A percentile compares a stretch with the other conserved stretches of the same genome.
These are phyloP conservation scores for Novumbra hubbsi DNA, from an alignment of 2,797 vertebrate genomes.

Conservation along the genomic window DNA sequence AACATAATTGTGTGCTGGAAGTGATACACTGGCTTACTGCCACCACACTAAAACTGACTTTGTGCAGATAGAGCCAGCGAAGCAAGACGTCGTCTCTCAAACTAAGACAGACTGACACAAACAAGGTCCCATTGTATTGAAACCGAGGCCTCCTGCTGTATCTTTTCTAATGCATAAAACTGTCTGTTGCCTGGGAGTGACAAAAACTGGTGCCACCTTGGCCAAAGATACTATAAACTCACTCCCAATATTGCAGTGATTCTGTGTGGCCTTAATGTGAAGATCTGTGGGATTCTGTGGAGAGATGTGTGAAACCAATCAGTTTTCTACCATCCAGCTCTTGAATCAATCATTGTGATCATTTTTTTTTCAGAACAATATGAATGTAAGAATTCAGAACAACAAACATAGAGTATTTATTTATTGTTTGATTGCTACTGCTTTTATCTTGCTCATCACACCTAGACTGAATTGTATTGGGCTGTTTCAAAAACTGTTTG, in stretches of 20 bases:
- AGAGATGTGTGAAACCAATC: neutral
- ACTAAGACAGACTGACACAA: neutral
- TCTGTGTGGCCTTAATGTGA: neutral
- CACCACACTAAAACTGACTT: conserved; percentile 2
- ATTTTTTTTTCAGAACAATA: too few species aligned
- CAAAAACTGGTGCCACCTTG: conserved; percentile 33
- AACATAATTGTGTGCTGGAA: conserved; percentile 99
- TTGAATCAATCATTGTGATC: neutral
- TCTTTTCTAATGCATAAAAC: neutral
- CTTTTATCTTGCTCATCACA: neutral
- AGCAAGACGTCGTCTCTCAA: conserved; percentile 7
- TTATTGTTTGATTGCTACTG: neutral
- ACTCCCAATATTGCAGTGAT: neutral
- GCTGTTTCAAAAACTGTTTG: too few species aligned
- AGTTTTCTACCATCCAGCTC: neutral
- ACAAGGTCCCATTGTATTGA: conserved; percentile 5
- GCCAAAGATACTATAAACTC: conserved; percentile 42
- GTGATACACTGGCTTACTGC: conserved; percentile 55
- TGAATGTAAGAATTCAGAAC: neutral
- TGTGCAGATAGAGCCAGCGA: neutral
- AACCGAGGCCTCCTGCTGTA: neutral
- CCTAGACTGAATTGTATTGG: neutral
- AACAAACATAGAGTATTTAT: neutral
- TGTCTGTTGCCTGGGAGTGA: neutral
- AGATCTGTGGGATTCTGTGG: neutral